phyloP scores from a whole-genome alignment of 2,888 invertebrate species.

The Callinectes sapidus region DNA sequence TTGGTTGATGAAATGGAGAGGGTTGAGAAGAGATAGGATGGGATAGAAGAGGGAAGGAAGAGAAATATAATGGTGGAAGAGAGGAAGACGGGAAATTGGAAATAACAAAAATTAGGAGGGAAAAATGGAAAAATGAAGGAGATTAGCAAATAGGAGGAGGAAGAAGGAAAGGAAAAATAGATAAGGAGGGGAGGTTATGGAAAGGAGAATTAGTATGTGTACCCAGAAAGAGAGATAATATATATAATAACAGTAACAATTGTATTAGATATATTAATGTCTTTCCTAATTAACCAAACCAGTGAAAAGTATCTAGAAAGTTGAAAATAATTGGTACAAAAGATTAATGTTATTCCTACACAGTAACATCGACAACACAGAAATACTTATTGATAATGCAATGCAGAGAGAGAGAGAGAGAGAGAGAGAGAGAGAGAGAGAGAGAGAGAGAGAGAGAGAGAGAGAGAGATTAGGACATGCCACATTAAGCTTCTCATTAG shows the following conservation, averaged over 20 bases:
- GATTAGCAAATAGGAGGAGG: background rate
- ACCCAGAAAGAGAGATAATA: background rate
- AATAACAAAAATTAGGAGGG: background rate
- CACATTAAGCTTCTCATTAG: background rate
- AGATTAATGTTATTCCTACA: background rate
- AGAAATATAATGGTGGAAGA: background rate
- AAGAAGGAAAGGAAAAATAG: background rate
- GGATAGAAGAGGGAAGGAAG: background rate
- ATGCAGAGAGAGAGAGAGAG: slow-evolving; percentile 42
- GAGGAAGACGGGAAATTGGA: background rate
- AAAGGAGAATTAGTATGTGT: background rate
- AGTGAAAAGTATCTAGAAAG: background rate
- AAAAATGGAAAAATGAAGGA: background rate
- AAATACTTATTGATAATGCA: background rate
- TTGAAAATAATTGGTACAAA: background rate
- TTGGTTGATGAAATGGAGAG: background rate
- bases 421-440: slow-evolving; percentile 34
- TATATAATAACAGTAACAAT: background rate
- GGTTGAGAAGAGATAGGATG: background rate
- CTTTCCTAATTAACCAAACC: background rate
- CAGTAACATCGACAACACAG: background rate
- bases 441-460: slow-evolving; percentile 19
- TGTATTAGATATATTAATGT: background rate
- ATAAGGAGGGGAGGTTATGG: background rate
- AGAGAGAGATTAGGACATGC: background rate